phyloP scores from a whole-genome alignment of 2,113 vertebrate species.

The Gadus macrocephalus region DNA sequence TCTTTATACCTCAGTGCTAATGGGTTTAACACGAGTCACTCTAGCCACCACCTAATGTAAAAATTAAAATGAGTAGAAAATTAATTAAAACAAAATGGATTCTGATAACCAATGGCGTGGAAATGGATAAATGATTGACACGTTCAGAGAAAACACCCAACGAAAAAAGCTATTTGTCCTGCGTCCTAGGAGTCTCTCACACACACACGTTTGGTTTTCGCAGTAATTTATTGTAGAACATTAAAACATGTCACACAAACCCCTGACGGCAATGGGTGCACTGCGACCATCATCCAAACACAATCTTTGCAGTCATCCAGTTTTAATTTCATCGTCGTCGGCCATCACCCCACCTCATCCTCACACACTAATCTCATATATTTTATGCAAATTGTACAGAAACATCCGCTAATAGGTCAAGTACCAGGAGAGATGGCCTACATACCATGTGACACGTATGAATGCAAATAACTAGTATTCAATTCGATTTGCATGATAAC shows the following conservation, averaged over 20 bases:
- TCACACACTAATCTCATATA: background rate
- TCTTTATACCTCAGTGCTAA: too few relatives aligned
- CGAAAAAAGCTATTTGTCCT: too few relatives aligned
- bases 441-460: constrained; percentile 18
- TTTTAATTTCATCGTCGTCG: constrained; percentile 45
- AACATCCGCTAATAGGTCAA: constrained; percentile 18
- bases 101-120: too few relatives aligned
- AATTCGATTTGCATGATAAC: constrained; percentile 7
- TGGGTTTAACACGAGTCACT: too few relatives aligned
- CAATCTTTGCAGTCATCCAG: constrained; percentile 58
- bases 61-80: too few relatives aligned
- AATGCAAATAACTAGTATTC: constrained; percentile 25
- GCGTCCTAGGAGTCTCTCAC: too few relatives aligned
- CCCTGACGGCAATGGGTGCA: constrained; percentile 54
- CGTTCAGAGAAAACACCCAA: too few relatives aligned
- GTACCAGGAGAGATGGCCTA: constrained; percentile 20
- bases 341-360: constrained; percentile 33
- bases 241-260: constrained; percentile 64
- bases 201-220: constrained; percentile 28
- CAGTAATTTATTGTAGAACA: constrained; percentile 70
- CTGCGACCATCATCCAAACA: constrained; percentile 56
- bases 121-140: too few relatives aligned
- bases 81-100: too few relatives aligned
- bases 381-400: background rate
- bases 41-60: too few relatives aligned